Percentiles rank a stretch among this genome's conserved stretches.
These are phyloP conservation scores for Drosophila neocordata DNA, from an alignment of 1,140 invertebrate genomes.

Conservation along the genomic window DNA sequence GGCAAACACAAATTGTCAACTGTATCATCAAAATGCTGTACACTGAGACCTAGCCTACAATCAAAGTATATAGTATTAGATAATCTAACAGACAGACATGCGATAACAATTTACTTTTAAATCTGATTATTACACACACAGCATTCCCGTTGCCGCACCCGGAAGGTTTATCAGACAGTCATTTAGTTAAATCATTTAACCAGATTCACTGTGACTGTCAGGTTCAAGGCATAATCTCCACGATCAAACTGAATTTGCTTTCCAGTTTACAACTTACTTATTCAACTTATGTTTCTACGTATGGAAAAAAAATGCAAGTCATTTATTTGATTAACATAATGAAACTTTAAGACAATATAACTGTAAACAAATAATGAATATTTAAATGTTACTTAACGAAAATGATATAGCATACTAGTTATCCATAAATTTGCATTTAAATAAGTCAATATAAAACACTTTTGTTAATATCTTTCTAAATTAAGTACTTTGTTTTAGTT, in stretches of 20 bases:
- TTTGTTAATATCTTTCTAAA: neutral
- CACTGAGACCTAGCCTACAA: neutral
- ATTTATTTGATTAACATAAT: neutral
- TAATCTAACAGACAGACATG: slow-evolving; percentile 38
- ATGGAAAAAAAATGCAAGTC: neutral
- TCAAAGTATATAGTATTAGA: slow-evolving; percentile 19
- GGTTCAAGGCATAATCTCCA: neutral
- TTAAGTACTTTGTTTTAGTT: neutral
- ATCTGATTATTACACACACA: slow-evolving; percentile 31
- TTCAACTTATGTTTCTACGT: neutral
- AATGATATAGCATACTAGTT: neutral
- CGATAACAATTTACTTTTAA: slow-evolving; percentile 43
- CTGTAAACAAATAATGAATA: neutral
- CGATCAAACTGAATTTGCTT: neutral
- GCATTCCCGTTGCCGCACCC: neutral
- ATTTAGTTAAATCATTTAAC: neutral
- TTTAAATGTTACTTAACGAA: neutral
- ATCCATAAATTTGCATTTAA: no score
- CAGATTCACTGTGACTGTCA: neutral
- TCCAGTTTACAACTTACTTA: neutral
- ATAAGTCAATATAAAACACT: no score
- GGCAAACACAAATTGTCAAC: slow-evolving; percentile 24
- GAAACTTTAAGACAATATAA: neutral
- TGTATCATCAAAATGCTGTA: slow-evolving; percentile 13
- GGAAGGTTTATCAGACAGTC: neutral